Base-by-base conservation (phyloP, 2,113 vertebrate species). In the Epinephelus lanceolatus region DNA sequence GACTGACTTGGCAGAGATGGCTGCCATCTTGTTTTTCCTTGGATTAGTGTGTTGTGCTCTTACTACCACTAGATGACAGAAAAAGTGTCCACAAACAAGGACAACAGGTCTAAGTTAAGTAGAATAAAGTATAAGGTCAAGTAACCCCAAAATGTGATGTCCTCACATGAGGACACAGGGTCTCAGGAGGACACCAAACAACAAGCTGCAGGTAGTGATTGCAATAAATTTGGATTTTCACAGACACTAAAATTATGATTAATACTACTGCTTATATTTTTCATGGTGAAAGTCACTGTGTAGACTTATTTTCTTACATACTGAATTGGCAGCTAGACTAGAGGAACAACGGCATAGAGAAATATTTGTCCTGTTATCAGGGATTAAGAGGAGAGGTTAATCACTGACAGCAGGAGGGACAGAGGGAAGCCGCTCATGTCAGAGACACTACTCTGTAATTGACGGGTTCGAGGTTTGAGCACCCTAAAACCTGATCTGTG, bases 351-450 rank as follows among this genome's bases (percentile, higher is more conserved):
- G 33, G 62, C 17, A 47, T 23, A 25, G 10, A 33, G 30, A 57
- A 23, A 19, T 45, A 60, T 66, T 21, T 18, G 53, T 53, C 45
- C 23, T 65, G 56, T 19, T 79, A 25, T 74, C 10, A 49, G n/a
- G 52, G 51, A 74, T 10, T n/a, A 59, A 57, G 42, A 52, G 40
- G 17, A 57, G 27, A 75, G 23, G 45, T 47, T 71, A 25, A 45
- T 65, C 49, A 57, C n/a, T 57, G 53, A 75, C 71, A 67, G 18
- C 19, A 45, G 40, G 56, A 69, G 45, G 42, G 40, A 74, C 42
- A 40, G 53, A 3, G 14, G 14, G 21, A 63, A 73, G 17, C 25
- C 57, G 77, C 59, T 25, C 2, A 59, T n/a, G 51, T 77, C n/a
- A 25, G 14, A 47, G 6, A 53, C 33, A 45, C 11, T 52, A 37